A percentile compares a stretch with the other conserved stretches of the same genome.
These are phyloP conservation scores for Crossaster papposus DNA, from an alignment of 53 echinoderm and acorn worm species.

Conservation along the genomic window DNA sequence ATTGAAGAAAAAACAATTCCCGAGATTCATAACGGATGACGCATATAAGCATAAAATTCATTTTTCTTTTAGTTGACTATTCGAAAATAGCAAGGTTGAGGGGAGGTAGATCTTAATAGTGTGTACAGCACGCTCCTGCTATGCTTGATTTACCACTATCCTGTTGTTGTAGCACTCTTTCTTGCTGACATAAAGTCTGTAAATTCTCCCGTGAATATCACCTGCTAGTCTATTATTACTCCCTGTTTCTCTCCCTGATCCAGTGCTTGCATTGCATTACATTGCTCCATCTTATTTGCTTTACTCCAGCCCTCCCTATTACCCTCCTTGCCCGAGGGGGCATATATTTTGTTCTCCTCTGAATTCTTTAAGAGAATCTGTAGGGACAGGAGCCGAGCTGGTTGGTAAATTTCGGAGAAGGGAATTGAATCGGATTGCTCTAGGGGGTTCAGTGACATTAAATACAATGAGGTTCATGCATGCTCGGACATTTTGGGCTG, in stretches of 20 bases:
- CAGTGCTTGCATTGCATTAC: not conserved
- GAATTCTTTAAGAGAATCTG: not conserved
- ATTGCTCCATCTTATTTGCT: not conserved
- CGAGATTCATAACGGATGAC: no score
- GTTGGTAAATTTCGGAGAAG: constrained; percentile 9
- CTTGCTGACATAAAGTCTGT: not conserved
- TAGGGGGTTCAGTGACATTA: not conserved
- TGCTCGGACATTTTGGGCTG: not conserved
- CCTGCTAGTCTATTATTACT: not conserved
- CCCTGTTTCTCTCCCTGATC: not conserved
- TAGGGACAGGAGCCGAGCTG: not conserved
- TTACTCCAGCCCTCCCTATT: not conserved
- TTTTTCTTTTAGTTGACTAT: no score
- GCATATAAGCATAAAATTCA: no score
- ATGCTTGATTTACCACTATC: not conserved
- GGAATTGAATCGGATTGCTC: constrained; percentile 17
- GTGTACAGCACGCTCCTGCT: not conserved
- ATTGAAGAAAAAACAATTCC: no score
- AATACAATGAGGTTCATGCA: not conserved
- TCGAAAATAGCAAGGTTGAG: no score
- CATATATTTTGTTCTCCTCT: not conserved
- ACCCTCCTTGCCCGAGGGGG: not conserved
- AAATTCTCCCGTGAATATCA: not conserved
- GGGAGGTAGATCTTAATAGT: no score
- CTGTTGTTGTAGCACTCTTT: not conserved